Conservation (phyloP, 2,888 invertebrate genomes). For the Calliopum simillimum region DNA sequence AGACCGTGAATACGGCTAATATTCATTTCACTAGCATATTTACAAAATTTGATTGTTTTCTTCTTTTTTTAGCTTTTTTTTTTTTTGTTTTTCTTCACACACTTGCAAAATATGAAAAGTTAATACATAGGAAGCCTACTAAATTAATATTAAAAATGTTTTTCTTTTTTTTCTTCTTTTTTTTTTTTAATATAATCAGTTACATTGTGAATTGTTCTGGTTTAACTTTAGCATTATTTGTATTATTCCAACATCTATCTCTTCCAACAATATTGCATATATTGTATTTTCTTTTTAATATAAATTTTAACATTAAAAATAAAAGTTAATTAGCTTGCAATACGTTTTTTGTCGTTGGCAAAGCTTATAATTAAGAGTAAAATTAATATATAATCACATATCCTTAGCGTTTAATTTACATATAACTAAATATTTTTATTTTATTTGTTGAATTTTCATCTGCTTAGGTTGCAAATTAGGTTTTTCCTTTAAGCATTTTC, state of each 20-base stretch:
- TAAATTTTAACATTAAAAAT: not conserved
- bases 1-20: no score
- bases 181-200: conserved; percentile 17
- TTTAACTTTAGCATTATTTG: conserved; percentile 13
- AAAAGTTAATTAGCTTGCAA: conserved; percentile 7
- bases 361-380: conserved; percentile 7
- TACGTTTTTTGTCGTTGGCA: conserved; percentile 5
- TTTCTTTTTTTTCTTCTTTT: not conserved
- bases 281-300: conserved; percentile 4
- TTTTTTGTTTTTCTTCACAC: not conserved
- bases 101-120: not conserved
- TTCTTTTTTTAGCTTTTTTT: no score
- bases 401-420: conserved; percentile 24
- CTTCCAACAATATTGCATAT: conserved; percentile 9
- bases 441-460: not conserved
- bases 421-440: no score
- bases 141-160: not conserved
- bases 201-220: conserved; percentile 17
- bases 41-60: no score
- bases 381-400: conserved; percentile 32
- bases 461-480: not conserved
- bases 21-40: no score
- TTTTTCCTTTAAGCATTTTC: conserved; percentile 58
- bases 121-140: not conserved
- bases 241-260: conserved; percentile 16